Base-by-base conservation (phyloP, 1,140 invertebrate genomes). In the Drosophila sp. region DNA sequence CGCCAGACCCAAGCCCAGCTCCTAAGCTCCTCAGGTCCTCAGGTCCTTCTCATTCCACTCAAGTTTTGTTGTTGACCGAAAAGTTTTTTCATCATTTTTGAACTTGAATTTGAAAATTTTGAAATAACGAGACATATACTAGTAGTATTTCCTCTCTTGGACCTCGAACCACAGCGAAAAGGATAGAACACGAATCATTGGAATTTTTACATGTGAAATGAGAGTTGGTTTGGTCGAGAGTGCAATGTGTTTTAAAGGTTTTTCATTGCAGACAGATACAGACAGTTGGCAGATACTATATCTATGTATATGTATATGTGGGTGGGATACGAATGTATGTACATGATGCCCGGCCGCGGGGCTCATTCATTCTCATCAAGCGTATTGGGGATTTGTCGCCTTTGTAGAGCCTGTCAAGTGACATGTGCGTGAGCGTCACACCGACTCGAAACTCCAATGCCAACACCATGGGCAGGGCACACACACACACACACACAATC, bases 341-440 rank as follows among this genome's bases (percentile, higher is more conserved):
- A 76, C 64, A 70, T 47, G 30, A 64, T 27, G 66, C 61, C 65
- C 66, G 58, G 56, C 70, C 61, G 57, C 44, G 65, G 67, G 75
- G 78, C 81, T 80, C 82, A 86, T 86, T 86, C 79, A 86, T 86
- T 86, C 82, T 86, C 84, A 86, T 86, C 82, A 86, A 58, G 82
- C 79, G 82, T 86, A 79, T 72, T 78, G 82, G 79, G 82, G 82
- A 86, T 86, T 86, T 85, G 79, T 78, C 82, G 82, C 82, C 72
- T 75, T 75, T 75, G 75, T 66, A 74, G 67, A 72, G 72, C 60
- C 72, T 75, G 76, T 72, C 76, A 79, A 79, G 67, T 75, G 76
- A 62, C 57, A 68, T 64, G 71, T 78, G 76, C 76, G 76, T 78
- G 72, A 67, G 76, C 67, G 76, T 78, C 67, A 67, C 38, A 8